Evolutionary conservation across 1,140 invertebrate species (phyloP).

Genomic region (Wasmannia auropunctata): DNA sequence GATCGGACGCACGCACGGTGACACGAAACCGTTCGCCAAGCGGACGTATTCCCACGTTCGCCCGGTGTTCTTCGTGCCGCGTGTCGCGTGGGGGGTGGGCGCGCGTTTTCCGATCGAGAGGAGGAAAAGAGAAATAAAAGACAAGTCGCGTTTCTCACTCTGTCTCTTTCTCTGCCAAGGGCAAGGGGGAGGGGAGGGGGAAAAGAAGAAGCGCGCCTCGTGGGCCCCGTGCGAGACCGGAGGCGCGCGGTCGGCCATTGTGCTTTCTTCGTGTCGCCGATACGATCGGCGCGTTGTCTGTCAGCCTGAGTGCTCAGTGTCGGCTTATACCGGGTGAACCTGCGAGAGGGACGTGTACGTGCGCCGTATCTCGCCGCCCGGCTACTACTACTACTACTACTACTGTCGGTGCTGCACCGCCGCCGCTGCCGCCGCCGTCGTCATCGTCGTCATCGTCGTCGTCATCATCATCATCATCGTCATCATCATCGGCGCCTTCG

Average conservation of each 20-base stretch:
- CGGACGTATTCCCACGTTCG: neutral
- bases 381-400: constrained; percentile 4
- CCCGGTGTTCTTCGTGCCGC: neutral
- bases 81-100: neutral
- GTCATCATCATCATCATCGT: neutral
- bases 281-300: constrained; percentile 63
- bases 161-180: neutral
- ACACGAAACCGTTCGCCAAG: neutral
- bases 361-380: constrained; percentile 13
- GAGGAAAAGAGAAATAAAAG: neutral
- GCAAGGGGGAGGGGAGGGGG: neutral
- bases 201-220: constrained; percentile 41
- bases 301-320: constrained; percentile 44
- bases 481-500: neutral
- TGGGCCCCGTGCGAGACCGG: constrained; percentile 59
- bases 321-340: constrained; percentile 49
- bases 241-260: constrained; percentile 71
- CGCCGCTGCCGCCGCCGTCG: neutral
- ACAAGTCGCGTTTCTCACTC: constrained; percentile 4
- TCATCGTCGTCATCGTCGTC: neutral
- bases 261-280: constrained; percentile 68
- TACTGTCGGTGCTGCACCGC: neutral
- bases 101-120: neutral
- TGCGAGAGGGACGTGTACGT: neutral
- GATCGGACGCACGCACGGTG: constrained; percentile 44